Evolutionary conservation across 2,113 vertebrate species (phyloP), one percentile per base, ranked within the genome.

Genomic region (Sylvilagus bachmani): DNA sequence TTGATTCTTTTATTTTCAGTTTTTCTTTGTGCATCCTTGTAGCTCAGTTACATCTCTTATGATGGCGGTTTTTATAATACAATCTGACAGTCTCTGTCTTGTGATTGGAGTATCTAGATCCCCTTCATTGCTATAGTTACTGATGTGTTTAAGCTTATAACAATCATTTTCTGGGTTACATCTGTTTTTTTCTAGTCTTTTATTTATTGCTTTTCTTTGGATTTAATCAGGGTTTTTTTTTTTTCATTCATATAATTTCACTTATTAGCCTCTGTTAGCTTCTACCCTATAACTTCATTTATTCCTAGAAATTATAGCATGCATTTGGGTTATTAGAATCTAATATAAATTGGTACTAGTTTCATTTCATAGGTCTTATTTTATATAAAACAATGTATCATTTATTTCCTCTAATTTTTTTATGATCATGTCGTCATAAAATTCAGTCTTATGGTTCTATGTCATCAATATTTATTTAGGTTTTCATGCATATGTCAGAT

Each of bases 131-230:
- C 24, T 70, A 6, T 62, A 74, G 14, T n/a, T 86, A 61, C 2
- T 89, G 53, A 31, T 64, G 29, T 21, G 77, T 27, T 61, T 86
- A 62, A n/a, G 5, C 70, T 94, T 87, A 1, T 67, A 53, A 17
- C 25, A 81, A 22, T 85, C 33, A 25, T 62, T 84, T 70, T 62
- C 51, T n/a, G n/a, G 11, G 85, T 93, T 86, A 67, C 31, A 70
- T 70, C 8, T 58, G 58, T 85, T 91, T 44, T 61, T 77, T 29
- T 12, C 38, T 38, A 44, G 25, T 51, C 27, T 88, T 80, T 86
- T 29, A 92, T 67, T 77, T 93, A 31, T 87, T 93, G 49, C 9
- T 90, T 62, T 69, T 79, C 17, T 64, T 95, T 93, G 33, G 4
- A 64, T 79, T 70, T 61, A 64, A 90, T 5, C 19, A 84, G 14